A percentile compares a stretch with the other conserved stretches of the same genome.
Evolutionary conservation across 2,113 vertebrate genomes (phyloP).

Genomic region (Hyla sarda): DNA sequence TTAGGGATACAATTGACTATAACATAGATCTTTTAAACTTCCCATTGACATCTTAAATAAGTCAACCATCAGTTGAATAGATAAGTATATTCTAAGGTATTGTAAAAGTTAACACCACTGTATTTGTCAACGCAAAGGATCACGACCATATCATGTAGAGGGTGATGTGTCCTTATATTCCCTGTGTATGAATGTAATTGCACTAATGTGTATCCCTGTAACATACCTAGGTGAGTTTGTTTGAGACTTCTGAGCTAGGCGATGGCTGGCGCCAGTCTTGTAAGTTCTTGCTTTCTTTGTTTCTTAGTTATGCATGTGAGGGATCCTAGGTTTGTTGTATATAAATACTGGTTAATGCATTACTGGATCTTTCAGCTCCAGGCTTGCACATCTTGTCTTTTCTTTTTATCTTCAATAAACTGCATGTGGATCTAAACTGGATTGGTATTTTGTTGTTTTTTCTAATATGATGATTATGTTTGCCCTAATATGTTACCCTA

Average conservation of each 20-base stretch:
- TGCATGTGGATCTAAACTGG: slow-evolving; percentile 35
- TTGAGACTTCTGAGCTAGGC: neutral
- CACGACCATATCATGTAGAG: neutral
- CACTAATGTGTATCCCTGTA: slow-evolving; percentile 12
- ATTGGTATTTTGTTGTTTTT: neutral
- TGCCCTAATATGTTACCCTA: neutral
- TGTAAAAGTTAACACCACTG: neutral
- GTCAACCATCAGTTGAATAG: neutral
- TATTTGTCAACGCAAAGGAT: slow-evolving; percentile 7
- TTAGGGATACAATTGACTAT: slow-evolving; percentile 12
- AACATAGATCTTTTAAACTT: neutral
- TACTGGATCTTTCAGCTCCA: slow-evolving; percentile 34
- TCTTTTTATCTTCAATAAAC: slow-evolving; percentile 55
- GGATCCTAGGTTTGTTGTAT: slow-evolving; percentile 45
- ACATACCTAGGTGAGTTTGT: slow-evolving; percentile 35
- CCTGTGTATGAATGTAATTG: slow-evolving; percentile 31
- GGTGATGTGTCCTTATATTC: neutral
- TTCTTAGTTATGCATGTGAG: slow-evolving; percentile 13
- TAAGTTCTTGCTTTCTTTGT: slow-evolving; percentile 42
- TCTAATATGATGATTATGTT: neutral
- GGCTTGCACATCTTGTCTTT: slow-evolving; percentile 36
- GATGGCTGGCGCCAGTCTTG: neutral
- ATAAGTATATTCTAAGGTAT: too few relatives aligned
- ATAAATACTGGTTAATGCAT: slow-evolving; percentile 39
- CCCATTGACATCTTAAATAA: neutral